Evolutionary conservation across 2,113 vertebrate genomes (phyloP), one percentile per base, ranked within the genome.

Genomic region (Zosterops hypoxanthus): DNA sequence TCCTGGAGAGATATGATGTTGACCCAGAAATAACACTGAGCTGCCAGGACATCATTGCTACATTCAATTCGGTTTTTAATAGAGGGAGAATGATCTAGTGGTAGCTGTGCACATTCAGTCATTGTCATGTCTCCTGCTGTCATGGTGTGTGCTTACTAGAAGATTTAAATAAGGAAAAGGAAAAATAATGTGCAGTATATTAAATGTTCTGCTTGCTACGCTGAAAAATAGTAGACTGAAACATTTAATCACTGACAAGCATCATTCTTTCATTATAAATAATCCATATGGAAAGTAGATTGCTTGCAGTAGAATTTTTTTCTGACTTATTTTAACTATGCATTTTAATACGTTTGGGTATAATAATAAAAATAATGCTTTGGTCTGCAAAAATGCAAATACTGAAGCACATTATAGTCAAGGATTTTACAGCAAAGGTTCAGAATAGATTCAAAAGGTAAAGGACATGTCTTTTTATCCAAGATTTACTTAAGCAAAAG

Each of bases 1-100:
- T 97, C 95, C 94, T 97, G 95, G 94, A 97, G 94, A 98, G 95
- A 95, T 90, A 97, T 34, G 86, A 65, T 89, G 41, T 78, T 97
- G 95, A 96, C 91, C 93, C 92, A 95, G 92, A 91, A 97, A 96
- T 96, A 94, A 25, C 59, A 89, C 64, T 72, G 69, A 95, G 75
- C 73, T 88, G 90, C 77, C 76, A 91, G 94, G 91, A 94, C 55
- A 88, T 88, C 59, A 46, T 50, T 90, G 87, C 84, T 86, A 69
- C 64, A 80, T 93, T 61, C 84, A 92, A 79, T 97, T 86, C 70
- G 2, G 22, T 87, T 97, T 97, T 97, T 96, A 94, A 97, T 78
- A 85, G n/a, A 76, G 75, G 87, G 72, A 76, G 68, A 91, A 79
- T 82, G 82, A 94, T 93, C 92, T 95, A 92, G 77, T 78, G 26